Percentiles rank a stretch among this genome's conserved stretches.
phyloP scores from a whole-genome alignment of 2,888 invertebrate genomes.

The Oligia fasciuncula region DNA sequence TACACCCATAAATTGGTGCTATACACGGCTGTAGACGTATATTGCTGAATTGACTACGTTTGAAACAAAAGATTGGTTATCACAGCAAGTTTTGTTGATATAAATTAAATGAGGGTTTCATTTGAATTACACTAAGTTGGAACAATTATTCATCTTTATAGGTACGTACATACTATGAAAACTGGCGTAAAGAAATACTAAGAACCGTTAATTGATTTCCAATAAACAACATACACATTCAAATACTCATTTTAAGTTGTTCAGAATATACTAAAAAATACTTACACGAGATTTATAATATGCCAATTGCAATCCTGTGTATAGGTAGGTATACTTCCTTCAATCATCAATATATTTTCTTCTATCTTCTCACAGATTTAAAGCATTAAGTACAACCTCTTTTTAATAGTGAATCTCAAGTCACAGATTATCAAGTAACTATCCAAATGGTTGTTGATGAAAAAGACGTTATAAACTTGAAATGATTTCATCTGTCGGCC shows the following conservation, averaged over 20 bases:
- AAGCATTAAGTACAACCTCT: neutral
- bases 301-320: neutral
- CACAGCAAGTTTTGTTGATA: neutral
- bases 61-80: neutral
- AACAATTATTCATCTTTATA: neutral
- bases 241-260: neutral
- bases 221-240: neutral
- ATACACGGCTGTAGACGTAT: neutral
- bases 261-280: neutral
- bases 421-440: neutral
- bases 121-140: neutral
- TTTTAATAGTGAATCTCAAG: neutral
- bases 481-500: constrained; percentile 4
- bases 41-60: neutral
- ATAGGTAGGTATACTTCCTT: too few species aligned
- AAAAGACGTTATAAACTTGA: constrained; percentile 9
- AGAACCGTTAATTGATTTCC: neutral
- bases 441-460: neutral
- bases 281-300: constrained; percentile 10
- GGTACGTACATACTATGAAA: neutral
- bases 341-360: neutral
- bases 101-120: neutral
- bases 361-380: neutral
- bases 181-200: neutral
- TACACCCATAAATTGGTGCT: neutral